phyloP scores from a whole-genome alignment of 1,140 invertebrate species.

The Choristoneura fumiferana region DNA sequence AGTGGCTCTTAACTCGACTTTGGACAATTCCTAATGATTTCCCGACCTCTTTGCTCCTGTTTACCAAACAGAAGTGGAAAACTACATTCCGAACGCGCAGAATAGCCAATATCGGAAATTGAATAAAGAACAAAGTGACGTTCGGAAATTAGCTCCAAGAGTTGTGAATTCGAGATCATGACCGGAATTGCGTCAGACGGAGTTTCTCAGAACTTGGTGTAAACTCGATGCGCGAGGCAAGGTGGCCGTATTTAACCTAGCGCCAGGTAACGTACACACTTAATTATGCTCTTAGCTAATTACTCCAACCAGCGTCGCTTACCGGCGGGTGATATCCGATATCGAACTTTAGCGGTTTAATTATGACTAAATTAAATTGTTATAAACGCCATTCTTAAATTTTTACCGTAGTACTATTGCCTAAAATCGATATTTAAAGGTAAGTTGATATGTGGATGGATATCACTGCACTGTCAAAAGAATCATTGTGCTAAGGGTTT shows the following conservation, averaged over 20 bases:
- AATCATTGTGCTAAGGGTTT: too few relatives aligned
- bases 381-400: too few relatives aligned
- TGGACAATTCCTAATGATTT: too few relatives aligned
- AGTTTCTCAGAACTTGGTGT: constrained; percentile 67
- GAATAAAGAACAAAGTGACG: constrained; percentile 77
- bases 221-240: constrained; percentile 49
- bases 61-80: neutral
- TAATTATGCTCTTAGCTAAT: constrained; percentile 14
- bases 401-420: too few relatives aligned
- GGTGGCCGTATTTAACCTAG: constrained; percentile 51
- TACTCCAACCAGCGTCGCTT: constrained; percentile 2
- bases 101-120: constrained; percentile 71
- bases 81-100: constrained; percentile 45
- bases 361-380: constrained; percentile 5
- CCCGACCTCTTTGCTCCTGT: too few relatives aligned
- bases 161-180: constrained; percentile 67
- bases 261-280: constrained; percentile 27
- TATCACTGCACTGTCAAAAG: too few relatives aligned
- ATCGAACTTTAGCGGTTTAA: constrained; percentile 12
- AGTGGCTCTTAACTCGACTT: too few relatives aligned
- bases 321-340: constrained; percentile 12
- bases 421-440: too few relatives aligned
- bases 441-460: too few relatives aligned
- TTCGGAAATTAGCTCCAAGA: constrained; percentile 75
- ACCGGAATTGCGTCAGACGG: constrained; percentile 71